Percentiles rank a stretch among this genome's conserved stretches.
These are phyloP conservation scores for Pogonomyrmex barbatus DNA, from an alignment of 1,140 invertebrate genomes.

Conservation along the genomic window DNA sequence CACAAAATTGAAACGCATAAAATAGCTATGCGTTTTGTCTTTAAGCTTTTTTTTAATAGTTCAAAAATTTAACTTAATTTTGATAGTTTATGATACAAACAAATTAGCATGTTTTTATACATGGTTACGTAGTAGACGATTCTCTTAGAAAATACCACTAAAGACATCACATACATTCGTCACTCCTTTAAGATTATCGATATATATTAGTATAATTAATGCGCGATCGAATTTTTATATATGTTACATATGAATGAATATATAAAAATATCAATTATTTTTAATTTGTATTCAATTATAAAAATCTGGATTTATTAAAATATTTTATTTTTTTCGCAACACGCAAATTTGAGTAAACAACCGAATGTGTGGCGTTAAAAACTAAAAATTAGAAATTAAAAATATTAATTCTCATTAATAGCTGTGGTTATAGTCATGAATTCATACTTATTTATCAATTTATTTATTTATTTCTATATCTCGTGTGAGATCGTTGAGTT, in stretches of 20 bases:
- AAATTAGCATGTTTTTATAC: constrained; percentile 35
- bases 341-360: constrained; percentile 8
- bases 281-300: not conserved
- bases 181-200: not conserved
- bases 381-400: not conserved
- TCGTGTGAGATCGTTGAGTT: not conserved
- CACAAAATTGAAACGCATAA: constrained; percentile 50
- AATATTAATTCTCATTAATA: not conserved
- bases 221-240: not conserved
- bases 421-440: no score
- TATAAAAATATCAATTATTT: not conserved
- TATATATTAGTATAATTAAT: not conserved
- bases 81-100: constrained; percentile 1
- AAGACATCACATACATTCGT: not conserved
- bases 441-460: not conserved
- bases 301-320: not conserved
- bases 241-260: not conserved
- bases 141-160: constrained; percentile 28
- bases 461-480: constrained; percentile 20
- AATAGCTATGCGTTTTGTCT: not conserved
- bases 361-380: not conserved
- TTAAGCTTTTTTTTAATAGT: constrained; percentile 11
- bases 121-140: constrained; percentile 19
- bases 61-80: not conserved
- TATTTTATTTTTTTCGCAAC: not conserved